A percentile compares a stretch with the other conserved stretches of the same genome.
Conservation (phyloP, 2,888 invertebrate species). For the Cephonodes hylas region DNA sequence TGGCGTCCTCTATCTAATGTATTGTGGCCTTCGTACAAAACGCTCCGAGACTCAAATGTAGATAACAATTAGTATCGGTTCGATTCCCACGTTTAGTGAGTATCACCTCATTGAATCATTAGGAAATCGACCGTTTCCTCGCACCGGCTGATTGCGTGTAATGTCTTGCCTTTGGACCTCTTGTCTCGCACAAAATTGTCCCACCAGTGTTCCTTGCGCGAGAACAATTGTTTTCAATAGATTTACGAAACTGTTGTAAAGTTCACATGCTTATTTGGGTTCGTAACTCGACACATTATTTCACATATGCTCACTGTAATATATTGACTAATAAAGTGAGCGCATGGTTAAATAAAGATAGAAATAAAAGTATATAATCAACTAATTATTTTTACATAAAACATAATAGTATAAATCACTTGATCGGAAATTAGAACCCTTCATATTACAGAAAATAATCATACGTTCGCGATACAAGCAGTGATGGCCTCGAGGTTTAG, state of each 20-base stretch:
- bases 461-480: too few species aligned
- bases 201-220: slow-evolving; percentile 34
- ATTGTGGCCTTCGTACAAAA: slow-evolving; percentile 23
- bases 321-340: neutral
- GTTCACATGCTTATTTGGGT: neutral
- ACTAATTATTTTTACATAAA: too few species aligned
- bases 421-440: too few species aligned
- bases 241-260: slow-evolving; percentile 2
- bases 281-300: neutral
- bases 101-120: slow-evolving; percentile 67
- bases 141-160: slow-evolving; percentile 54
- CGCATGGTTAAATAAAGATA: neutral
- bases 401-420: too few species aligned
- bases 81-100: slow-evolving; percentile 64
- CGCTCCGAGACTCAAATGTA: slow-evolving; percentile 22
- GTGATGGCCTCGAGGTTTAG: too few species aligned
- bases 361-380: neutral
- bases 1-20: slow-evolving; percentile 20
- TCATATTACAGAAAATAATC: too few species aligned
- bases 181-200: slow-evolving; percentile 44
- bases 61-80: slow-evolving; percentile 43
- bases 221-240: slow-evolving; percentile 7
- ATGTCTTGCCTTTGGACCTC: slow-evolving; percentile 50
- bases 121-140: slow-evolving; percentile 59
- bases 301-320: neutral